Percentiles rank a stretch among this genome's conserved stretches.
These are phyloP conservation scores for Elephas maximus DNA, from an alignment of 2,113 vertebrate species.

Conservation along the genomic window DNA sequence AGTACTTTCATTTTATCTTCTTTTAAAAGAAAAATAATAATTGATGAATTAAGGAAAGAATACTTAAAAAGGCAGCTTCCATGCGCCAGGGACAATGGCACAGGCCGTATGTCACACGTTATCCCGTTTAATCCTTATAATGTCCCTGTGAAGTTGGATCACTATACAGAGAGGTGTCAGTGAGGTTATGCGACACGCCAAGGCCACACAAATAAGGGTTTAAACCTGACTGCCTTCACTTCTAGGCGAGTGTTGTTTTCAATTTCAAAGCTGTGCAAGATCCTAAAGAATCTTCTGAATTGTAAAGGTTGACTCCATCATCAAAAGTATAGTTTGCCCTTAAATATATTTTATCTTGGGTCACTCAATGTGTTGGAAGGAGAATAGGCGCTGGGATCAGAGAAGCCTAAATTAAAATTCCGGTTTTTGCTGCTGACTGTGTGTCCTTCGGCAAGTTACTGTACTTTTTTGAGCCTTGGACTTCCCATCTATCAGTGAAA, in stretches of 20 bases:
- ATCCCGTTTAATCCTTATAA: neutral
- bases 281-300: constrained; percentile 43
- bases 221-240: neutral
- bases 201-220: neutral
- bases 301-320: neutral
- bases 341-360: constrained; percentile 35
- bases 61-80: neutral
- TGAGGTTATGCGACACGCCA: neutral
- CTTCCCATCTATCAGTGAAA: neutral
- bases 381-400: neutral
- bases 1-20: neutral
- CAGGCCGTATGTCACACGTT: neutral
- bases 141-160: neutral
- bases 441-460: neutral
- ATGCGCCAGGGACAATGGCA: neutral
- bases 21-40: constrained; percentile 53
- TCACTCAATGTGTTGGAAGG: neutral
- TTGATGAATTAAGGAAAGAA: constrained; percentile 47
- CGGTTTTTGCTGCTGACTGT: neutral
- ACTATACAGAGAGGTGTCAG: neutral
- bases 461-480: neutral
- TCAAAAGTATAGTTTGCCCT: constrained; percentile 33
- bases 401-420: constrained; percentile 15
- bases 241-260: neutral
- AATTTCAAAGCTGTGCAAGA: neutral